A percentile compares a stretch with the other conserved stretches of the same genome.
phyloP scores from a whole-genome alignment of 2,113 vertebrate genomes.

The Panthera uncia region DNA sequence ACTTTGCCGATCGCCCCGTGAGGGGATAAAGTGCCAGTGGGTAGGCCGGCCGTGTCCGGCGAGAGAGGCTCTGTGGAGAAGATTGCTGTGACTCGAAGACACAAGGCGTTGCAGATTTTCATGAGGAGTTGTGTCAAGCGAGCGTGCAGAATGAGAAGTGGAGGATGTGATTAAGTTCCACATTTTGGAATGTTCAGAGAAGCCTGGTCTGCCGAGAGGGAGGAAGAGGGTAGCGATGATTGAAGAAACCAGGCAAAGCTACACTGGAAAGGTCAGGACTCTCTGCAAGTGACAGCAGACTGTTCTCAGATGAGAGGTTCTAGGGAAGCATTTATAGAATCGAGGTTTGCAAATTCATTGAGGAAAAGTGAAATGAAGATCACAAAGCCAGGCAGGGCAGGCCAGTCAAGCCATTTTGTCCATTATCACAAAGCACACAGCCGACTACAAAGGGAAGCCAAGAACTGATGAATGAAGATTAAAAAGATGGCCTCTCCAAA shows the following conservation, averaged over 20 bases:
- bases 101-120: not conserved
- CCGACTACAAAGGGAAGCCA: slow-evolving; percentile 23
- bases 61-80: not conserved
- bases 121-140: not conserved
- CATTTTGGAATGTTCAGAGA: slow-evolving; percentile 48
- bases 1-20: not conserved
- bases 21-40: not conserved
- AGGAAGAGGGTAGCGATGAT: not conserved
- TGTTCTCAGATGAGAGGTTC: slow-evolving; percentile 30
- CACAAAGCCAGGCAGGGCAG: not conserved
- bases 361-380: not conserved
- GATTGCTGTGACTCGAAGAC: not conserved
- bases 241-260: not conserved
- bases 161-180: not conserved
- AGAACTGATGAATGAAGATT: slow-evolving; percentile 22
- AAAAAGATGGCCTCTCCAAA: slow-evolving; percentile 13
- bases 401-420: not conserved
- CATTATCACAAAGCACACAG: slow-evolving; percentile 1
- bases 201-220: not conserved
- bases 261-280: slow-evolving; percentile 18
- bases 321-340: slow-evolving; percentile 6
- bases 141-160: not conserved
- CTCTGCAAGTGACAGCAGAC: not conserved
- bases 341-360: slow-evolving; percentile 38
- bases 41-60: not conserved